Conservation (phyloP, 2,888 invertebrate species). For the Ceriagrion tenellum region DNA sequence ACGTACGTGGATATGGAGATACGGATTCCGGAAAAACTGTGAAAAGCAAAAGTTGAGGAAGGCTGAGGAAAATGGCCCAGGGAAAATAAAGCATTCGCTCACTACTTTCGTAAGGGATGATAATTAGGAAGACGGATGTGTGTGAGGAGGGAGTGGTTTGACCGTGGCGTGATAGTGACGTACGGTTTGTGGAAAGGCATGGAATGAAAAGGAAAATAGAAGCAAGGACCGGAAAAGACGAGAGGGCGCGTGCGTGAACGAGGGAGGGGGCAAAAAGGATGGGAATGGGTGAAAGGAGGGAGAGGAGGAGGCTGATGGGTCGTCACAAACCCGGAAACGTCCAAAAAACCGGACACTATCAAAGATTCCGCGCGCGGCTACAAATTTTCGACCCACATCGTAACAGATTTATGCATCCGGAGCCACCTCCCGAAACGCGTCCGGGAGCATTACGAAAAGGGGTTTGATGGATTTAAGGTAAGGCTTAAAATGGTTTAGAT, state of each 20-base stretch:
- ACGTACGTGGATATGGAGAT: neutral
- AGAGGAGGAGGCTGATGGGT: neutral
- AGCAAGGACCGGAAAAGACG: no score
- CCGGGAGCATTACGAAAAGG: neutral
- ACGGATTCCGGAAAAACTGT: neutral
- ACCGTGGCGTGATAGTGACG: neutral
- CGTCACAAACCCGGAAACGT: neutral
- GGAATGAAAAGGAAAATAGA: no score
- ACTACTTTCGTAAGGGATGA: neutral
- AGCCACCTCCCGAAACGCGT: neutral
- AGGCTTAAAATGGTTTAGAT: neutral
- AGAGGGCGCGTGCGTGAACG: neutral
- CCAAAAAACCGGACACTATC: slow-evolving; percentile 15
- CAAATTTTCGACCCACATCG: neutral
- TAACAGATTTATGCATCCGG: neutral
- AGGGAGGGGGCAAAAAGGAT: no score
- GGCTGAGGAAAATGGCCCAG: neutral
- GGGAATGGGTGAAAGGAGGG: no score
- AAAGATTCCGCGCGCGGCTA: neutral
- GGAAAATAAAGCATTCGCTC: neutral
- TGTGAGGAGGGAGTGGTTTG: neutral
- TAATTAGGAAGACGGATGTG: neutral
- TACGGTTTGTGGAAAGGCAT: neutral
- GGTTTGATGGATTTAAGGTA: neutral
- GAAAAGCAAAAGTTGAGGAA: neutral